Conservation (phyloP, 2,888 invertebrate genomes). For the Synergus itoensis region DNA sequence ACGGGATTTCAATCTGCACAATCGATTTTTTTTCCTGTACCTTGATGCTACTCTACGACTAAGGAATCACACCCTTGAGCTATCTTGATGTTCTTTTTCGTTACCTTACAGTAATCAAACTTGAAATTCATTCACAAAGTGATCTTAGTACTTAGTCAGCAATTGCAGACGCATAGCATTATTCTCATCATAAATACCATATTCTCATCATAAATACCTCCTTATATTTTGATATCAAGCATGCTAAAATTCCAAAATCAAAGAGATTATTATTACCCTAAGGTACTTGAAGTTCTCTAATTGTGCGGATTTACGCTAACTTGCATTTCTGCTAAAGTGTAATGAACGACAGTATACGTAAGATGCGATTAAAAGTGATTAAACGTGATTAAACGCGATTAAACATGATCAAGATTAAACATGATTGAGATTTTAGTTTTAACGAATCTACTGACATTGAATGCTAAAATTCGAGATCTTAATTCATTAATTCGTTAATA, state of each 20-base stretch:
- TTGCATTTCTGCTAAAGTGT: slow-evolving; percentile 22
- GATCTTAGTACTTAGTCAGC: not conserved
- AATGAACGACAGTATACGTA: not conserved
- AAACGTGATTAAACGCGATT: not conserved
- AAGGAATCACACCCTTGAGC: slow-evolving; percentile 14
- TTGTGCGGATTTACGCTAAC: slow-evolving; percentile 21
- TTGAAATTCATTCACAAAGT: slow-evolving; percentile 5
- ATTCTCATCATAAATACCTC: not conserved
- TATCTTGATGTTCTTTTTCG: slow-evolving; percentile 34
- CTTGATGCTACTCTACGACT: slow-evolving; percentile 1
- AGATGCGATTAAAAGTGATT: not conserved
- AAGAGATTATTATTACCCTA: not conserved
- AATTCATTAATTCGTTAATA: slow-evolving; percentile 6
- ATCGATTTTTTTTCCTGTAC: slow-evolving; percentile 20
- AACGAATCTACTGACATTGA: slow-evolving; percentile 12
- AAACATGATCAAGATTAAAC: not conserved
- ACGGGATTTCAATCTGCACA: slow-evolving; percentile 4
- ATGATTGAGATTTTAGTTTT: not conserved
- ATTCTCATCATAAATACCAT: not conserved
- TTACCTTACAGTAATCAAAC: slow-evolving; percentile 37
- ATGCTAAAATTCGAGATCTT: slow-evolving; percentile 20
- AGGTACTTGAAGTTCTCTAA: slow-evolving; percentile 2
- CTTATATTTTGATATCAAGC: not conserved
- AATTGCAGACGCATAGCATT: not conserved
- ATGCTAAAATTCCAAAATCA: slow-evolving; percentile 6